Percentiles rank a stretch among this genome's conserved stretches.
Conservation (phyloP, 2,113 vertebrate species). For the Callopanchax toddi region DNA sequence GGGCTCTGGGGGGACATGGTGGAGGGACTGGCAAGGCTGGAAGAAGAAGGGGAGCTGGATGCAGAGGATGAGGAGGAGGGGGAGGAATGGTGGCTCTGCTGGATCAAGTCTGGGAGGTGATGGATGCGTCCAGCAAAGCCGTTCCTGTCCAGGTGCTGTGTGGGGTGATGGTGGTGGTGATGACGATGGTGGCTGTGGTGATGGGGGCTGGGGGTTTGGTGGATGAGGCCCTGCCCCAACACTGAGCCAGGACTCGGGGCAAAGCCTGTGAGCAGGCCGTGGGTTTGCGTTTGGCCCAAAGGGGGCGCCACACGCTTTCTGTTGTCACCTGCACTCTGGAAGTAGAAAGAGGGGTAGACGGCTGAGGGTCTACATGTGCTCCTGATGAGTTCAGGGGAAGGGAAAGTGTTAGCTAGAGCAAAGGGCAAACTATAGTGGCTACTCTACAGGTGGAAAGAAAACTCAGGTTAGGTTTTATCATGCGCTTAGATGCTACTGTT, state of each 20-base stretch:
- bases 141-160: conserved; percentile 90
- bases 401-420: conserved; percentile 75
- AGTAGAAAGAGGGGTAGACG: conserved; percentile 94
- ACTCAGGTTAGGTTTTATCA: conserved; percentile 34
- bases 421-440: conserved; percentile 58
- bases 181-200: conserved; percentile 62
- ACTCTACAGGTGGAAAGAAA: conserved; percentile 59
- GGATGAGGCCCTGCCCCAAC: conserved; percentile 41
- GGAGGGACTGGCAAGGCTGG: conserved; percentile 93
- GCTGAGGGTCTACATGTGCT: conserved; percentile 86
- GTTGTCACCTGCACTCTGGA: conserved; percentile 95
- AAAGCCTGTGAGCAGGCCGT: conserved; percentile 49
- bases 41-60: conserved; percentile 94
- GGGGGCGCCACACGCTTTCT: conserved; percentile 83
- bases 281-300: conserved; percentile 49
- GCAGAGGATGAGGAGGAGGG: conserved; percentile 79
- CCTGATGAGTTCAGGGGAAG: conserved; percentile 85
- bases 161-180: conserved; percentile 63
- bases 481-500: background rate
- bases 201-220: conserved; percentile 68
- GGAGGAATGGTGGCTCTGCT: conserved; percentile 99
- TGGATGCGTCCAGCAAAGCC: conserved; percentile 97
- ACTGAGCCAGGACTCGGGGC: conserved; percentile 50
- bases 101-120: conserved; percentile 99
- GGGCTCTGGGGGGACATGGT: conserved; percentile 97